phyloP scores from a whole-genome alignment of 2,797 vertebrate species.

The Pempheris klunzingeri region DNA sequence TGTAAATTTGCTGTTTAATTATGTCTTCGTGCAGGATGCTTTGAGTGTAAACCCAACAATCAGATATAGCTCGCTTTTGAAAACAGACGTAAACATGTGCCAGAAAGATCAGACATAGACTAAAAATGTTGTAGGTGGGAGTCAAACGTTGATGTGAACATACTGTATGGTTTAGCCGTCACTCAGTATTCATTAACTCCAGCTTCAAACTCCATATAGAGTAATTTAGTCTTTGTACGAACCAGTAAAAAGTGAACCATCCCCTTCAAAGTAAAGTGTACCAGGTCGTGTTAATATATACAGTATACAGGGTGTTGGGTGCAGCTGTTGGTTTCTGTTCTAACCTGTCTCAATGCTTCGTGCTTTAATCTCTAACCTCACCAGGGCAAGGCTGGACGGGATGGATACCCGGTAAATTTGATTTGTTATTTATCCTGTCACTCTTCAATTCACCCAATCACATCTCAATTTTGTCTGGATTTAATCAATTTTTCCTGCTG shows the following conservation, averaged over 20 bases:
- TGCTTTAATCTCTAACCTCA: constrained; percentile 86
- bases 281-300: constrained; percentile 12
- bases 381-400: constrained; percentile 97
- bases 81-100: background rate
- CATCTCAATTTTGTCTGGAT: constrained; percentile 10
- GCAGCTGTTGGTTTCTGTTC: constrained; percentile 63
- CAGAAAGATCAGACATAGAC: background rate
- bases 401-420: constrained; percentile 97
- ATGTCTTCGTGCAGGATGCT: background rate
- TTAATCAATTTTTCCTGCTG: background rate
- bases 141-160: background rate
- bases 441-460: constrained; percentile 65
- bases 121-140: background rate
- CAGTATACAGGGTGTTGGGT: constrained; percentile 46
- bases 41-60: background rate
- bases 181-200: background rate
- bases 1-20: background rate
- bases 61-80: background rate
- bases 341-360: constrained; percentile 73
- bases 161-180: background rate
- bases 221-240: background rate
- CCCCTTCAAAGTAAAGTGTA: constrained; percentile 4
- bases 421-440: constrained; percentile 76
- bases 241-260: constrained; percentile 8
- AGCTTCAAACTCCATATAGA: background rate